These are phyloP conservation scores for Drosophila kikkawai DNA, from an alignment of 1,140 invertebrate species.

Conservation along the genomic window DNA sequence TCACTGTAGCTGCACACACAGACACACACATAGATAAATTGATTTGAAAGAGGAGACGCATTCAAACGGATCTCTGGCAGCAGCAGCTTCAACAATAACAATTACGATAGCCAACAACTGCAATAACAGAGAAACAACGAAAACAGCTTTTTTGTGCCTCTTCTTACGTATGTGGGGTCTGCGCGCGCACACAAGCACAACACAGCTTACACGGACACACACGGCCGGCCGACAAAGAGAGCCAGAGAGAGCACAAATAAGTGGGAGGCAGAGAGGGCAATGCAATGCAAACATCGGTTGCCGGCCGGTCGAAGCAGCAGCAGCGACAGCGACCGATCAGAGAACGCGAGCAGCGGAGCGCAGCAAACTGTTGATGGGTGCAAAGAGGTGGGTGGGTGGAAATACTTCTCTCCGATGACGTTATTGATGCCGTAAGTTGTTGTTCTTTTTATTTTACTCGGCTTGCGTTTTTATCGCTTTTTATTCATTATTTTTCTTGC, in stretches of 20 bases:
- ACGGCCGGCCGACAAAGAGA: conserved; percentile 15
- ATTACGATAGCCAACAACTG: conserved; percentile 27
- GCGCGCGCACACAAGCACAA: conserved; percentile 54
- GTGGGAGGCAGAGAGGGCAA: conserved; percentile 13
- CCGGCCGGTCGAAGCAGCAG: conserved; percentile 61
- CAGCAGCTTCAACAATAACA: conserved; percentile 24
- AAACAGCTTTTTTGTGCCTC: conserved; percentile 14
- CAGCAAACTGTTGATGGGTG: conserved; percentile 31
- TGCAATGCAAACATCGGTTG: conserved; percentile 60
- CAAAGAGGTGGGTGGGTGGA: neutral
- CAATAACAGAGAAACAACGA: conserved; percentile 43
- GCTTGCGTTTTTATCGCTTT: neutral
- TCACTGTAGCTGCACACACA: conserved; percentile 3
- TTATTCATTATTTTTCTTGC: conserved; percentile 6
- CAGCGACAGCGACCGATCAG: conserved; percentile 14
- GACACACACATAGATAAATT: neutral
- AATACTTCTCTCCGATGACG: conserved; percentile 55
- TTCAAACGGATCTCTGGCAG: conserved; percentile 25
- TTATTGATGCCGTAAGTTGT: conserved; percentile 72
- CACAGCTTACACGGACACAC: conserved; percentile 12
- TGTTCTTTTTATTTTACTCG: conserved; percentile 1
- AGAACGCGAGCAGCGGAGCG: conserved; percentile 8
- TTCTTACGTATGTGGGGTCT: conserved; percentile 27
- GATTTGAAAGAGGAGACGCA: conserved; percentile 18
- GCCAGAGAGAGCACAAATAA: conserved; percentile 6